phyloP scores from a whole-genome alignment of 2,888 invertebrate species.

The Stenichneumon culpator region DNA sequence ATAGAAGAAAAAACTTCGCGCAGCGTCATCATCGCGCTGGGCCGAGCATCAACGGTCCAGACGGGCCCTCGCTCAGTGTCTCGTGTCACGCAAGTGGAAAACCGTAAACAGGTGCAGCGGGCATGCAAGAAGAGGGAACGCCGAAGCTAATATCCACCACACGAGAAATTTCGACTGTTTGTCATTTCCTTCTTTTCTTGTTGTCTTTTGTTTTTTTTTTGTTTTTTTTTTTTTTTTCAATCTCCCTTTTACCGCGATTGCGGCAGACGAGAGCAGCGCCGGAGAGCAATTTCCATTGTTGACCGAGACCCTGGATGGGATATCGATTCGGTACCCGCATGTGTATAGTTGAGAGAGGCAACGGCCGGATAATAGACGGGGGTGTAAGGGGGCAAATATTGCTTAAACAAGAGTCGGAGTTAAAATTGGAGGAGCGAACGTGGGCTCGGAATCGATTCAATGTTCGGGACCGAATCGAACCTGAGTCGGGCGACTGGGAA shows the following conservation, averaged over 20 bases:
- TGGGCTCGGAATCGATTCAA: not conserved
- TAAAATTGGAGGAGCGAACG: not conserved
- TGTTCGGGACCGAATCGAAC: not conserved
- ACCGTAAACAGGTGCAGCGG: conserved; percentile 70
- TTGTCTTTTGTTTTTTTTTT: not conserved
- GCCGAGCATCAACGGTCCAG: conserved; percentile 42
- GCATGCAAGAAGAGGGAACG: conserved; percentile 57
- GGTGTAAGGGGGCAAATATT: not conserved
- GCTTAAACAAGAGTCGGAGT: not conserved
- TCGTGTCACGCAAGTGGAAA: conserved; percentile 76
- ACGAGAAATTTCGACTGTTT: conserved; percentile 31
- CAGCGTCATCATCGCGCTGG: conserved; percentile 57
- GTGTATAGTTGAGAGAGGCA: conserved; percentile 1
- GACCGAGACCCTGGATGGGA: conserved; percentile 35
- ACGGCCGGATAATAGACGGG: not conserved
- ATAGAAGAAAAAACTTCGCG: conserved; percentile 57
- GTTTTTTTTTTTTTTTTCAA: not conserved
- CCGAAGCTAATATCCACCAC: conserved; percentile 34
- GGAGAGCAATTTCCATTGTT: conserved; percentile 27
- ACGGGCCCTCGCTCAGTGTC: conserved; percentile 68
- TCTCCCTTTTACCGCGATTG: conserved; percentile 11
- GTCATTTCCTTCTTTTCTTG: not conserved
- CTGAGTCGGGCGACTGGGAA: not conserved
- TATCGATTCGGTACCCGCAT: conserved; percentile 28
- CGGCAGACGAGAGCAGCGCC: conserved; percentile 16